Evolutionary conservation across 2,888 invertebrate species (phyloP), one percentile per base, ranked within the genome.

Genomic region (Leptinotarsa haldemani): DNA sequence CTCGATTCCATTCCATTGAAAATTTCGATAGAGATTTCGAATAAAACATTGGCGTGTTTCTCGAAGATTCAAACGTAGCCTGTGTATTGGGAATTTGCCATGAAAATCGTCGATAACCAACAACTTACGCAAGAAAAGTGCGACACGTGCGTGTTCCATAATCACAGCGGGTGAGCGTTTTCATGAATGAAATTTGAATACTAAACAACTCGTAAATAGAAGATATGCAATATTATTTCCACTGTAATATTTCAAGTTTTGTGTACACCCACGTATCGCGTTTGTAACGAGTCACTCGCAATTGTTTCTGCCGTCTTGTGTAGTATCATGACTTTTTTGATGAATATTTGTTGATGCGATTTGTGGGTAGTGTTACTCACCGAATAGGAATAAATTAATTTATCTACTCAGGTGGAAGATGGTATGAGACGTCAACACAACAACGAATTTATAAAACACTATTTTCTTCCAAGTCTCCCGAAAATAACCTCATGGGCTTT

Each of bases 101-200:
- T 18, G 20, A 56, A 56, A 56, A 56, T 56, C 13, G 56, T 20
- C 15, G 18, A 52, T 52, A 18, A 52, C 18, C 18, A 52, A 18
- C 22, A 22, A 61, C 40, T 61, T 61, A 18, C 61, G 40, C 30
- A 61, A 16, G 61, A 61, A 61, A 25, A 16, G 9, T 16, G 61
- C 9, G 61, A 71, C 74, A 71, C 71, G 71, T 74, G 71, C 74
- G 71, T 73, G 75, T 73, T 70, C 73, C 63, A 71, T 50, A 74
- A 73, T 75, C 73, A n/a, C 77, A 67, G 74, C 77, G 70, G 77
- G 77, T 70, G 77, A 73, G 61, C 74, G 74, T 76, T 76, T 76
- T 76, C 75, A 75, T 76, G 75, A 77, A 77, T 77, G 77, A 73
- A 74, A 77, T 77, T 77, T 77, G 73, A 77, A 77, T 77, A 77